Base-by-base conservation (phyloP, 2,888 invertebrate species). In the Heliothis peltigera region DNA sequence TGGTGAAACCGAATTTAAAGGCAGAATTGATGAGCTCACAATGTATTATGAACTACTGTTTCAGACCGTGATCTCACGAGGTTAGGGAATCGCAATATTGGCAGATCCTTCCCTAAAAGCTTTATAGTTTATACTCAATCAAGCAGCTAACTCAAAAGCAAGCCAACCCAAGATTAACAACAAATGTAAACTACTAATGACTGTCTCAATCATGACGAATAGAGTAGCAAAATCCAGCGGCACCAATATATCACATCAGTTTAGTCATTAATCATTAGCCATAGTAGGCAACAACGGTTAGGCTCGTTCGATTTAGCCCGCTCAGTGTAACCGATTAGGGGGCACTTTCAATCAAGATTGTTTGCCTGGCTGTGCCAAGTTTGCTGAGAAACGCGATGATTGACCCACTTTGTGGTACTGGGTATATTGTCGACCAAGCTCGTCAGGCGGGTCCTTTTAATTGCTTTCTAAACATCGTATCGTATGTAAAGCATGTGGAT, bases 311-410 rank as follows among this genome's bases (percentile, higher is more conserved):
- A 87, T 87, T 87, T 87, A 85, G 85, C 83, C 84, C 75, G 76
- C 72, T 81, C 84, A 81, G 70, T 77, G 87, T 81, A 83, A 83
- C 86, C 88, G 88, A 91, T 92, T 89, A 90, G 87, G 87, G n/a
- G 86, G 83, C 85, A 88, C 89, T 88, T 91, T 89, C 89, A 90
- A 92, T 91, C 91, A 89, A 91, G 90, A 89, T 89, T 92, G 91
- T 92, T 92, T 91, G 89, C 84, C 61, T 76, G 79, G 71, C 78
- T 79, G 84, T 86, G 90, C 90, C 87, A 89, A 91, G 88, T 90
- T 90, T 87, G 84, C 82, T 75, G 75, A 80, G 81, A 83, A 84
- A 84, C 81, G 78, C 79, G 70, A 77, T 80, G 85, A 87, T 87
- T 89, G 89, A 89, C 89, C 89, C 83, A 90, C 87, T 88, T 90